A percentile compares a stretch with the other conserved stretches of the same genome.
phyloP scores from a whole-genome alignment of 2,888 invertebrate species.

The Paralinhomoeus sp. region DNA sequence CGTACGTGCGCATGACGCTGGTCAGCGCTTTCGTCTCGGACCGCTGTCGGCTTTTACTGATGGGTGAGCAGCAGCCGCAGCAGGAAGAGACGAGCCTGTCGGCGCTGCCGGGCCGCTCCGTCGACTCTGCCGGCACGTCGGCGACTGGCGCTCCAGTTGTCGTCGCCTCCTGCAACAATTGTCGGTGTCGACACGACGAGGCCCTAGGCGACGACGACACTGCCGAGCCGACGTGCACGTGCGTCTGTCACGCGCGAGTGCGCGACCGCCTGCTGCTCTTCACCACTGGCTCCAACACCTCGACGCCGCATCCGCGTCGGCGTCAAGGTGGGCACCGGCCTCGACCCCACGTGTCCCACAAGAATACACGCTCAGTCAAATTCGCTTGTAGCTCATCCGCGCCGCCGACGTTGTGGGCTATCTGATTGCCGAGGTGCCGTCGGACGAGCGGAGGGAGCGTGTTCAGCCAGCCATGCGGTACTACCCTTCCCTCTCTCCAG shows the following conservation, averaged over 20 bases:
- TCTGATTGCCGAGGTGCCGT: slow-evolving; percentile 4
- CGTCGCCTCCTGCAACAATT: no score
- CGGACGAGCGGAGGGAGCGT: not conserved
- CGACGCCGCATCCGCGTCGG: slow-evolving; percentile 63
- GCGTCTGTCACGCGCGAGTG: slow-evolving; percentile 4
- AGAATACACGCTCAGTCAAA: no score
- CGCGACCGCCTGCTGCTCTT: slow-evolving; percentile 50
- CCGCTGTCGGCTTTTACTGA: no score
- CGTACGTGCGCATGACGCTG: slow-evolving; percentile 2
- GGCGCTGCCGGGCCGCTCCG: no score
- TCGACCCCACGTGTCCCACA: not conserved
- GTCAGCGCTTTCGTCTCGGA: not conserved
- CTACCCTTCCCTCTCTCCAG: not conserved
- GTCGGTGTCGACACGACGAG: no score
- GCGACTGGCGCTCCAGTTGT: no score
- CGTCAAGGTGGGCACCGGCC: slow-evolving; percentile 15
- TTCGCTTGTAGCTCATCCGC: not conserved
- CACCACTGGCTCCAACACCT: slow-evolving; percentile 56
- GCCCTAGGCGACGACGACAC: no score
- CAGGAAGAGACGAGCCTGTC: no score
- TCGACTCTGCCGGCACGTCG: no score
- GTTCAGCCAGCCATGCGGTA: not conserved
- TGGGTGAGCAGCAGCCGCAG: no score
- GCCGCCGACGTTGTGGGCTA: not conserved
- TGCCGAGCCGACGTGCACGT: no score